Evolutionary conservation across 92 coral and sea anemone genomes (phyloP), one percentile per base, ranked within the genome.

Genomic region (Anthopleura xanthogrammica): DNA sequence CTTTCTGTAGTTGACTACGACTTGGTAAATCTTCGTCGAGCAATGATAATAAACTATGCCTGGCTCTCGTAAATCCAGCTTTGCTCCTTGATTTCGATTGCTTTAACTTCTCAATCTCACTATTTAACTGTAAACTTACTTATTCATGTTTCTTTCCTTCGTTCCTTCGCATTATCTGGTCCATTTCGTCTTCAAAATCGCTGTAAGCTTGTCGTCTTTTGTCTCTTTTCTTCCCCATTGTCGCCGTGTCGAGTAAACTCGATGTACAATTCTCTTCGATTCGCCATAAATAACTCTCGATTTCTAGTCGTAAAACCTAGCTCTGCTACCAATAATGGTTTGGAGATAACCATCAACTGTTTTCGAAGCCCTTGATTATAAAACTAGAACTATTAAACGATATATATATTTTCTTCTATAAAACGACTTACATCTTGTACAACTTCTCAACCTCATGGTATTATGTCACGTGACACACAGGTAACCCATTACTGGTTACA

Each of bases 21-120:
- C 83, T 90, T 7, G 90, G 90, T 64, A 75, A 83, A 75, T 83
- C 90, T 74, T 86, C 87, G n/a, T 74, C 83, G 54, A 85, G 55
- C 82, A 82, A 72, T 55, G 76, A 77, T 1, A 29, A 29, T 1
- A 29, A 29, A 1, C 36, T 29, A 29, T 29, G 36, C 1, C 36
- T 29, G 36, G 36, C 36, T 29, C 36, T 29, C 36, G 36, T 29
- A 29, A 29, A 29, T 29, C 36, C 80, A 75, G 82, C 80, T 83
- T 88, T 88, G 41, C 87, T 79, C 66, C 84, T 87, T 48, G 87
- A 85, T 80, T 83, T 88, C 85, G 64, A 48, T 68, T 83, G 70
- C 81, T 88, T 88, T 72, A 60, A 58, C 80, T 83, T 75, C 62
- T 88, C 84, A 50, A 88, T 78, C 60, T 78, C 81, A 41, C 81